Conservation (phyloP, 2,888 invertebrate genomes). For the Drosophila neotestacea region DNA sequence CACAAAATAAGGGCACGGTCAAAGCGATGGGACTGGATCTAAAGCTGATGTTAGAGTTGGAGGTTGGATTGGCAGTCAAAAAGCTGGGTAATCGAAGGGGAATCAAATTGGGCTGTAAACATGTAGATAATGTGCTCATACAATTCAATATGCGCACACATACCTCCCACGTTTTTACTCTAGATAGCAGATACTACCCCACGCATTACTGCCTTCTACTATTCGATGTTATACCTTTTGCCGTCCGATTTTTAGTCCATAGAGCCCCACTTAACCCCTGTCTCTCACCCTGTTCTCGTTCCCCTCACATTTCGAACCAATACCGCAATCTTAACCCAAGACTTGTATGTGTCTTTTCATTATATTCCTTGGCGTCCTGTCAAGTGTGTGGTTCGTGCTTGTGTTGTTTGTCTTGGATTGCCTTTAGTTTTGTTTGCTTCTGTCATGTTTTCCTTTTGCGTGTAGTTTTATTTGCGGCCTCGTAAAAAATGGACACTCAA, state of each 20-base stretch:
- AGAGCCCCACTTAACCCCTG: constrained; percentile 26
- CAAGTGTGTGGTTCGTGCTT: constrained; percentile 60
- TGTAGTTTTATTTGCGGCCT: constrained; percentile 71
- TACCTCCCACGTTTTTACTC: constrained; percentile 19
- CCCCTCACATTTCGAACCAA: not conserved
- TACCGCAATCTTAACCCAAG: constrained; percentile 15
- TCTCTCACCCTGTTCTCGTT: not conserved
- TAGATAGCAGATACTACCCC: constrained; percentile 7
- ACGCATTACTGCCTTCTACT: constrained; percentile 36
- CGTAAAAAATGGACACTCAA: constrained; percentile 75
- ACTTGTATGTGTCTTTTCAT: constrained; percentile 53
- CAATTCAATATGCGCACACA: constrained; percentile 64
- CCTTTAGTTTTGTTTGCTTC: constrained; percentile 60
- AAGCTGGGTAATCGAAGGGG: constrained; percentile 69
- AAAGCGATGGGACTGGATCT: constrained; percentile 7
- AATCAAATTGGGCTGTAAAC: constrained; percentile 83
- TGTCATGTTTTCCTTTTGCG: constrained; percentile 58
- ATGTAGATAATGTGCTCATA: constrained; percentile 81
- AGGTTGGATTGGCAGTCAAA: constrained; percentile 13
- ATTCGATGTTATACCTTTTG: constrained; percentile 46
- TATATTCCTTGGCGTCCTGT: constrained; percentile 69
- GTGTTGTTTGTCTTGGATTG: constrained; percentile 44
- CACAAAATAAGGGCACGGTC: constrained; percentile 46
- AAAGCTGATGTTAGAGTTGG: not conserved
- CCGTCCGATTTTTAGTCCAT: constrained; percentile 40